Evolutionary conservation across 2,113 vertebrate genomes (phyloP).

Genomic region (Coturnix japonica): DNA sequence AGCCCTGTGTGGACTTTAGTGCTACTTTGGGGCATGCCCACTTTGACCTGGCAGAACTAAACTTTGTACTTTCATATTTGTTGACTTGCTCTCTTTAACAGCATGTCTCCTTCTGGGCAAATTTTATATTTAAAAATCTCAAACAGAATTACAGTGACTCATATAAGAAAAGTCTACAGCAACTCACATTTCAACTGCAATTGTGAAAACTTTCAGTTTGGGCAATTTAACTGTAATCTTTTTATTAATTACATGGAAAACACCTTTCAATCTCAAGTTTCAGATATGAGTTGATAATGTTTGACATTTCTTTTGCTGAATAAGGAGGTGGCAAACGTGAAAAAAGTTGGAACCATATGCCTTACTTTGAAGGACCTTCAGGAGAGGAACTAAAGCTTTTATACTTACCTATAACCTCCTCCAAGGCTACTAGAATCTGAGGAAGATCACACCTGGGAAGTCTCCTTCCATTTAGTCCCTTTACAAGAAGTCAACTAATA

Average conservation of each 20-base stretch:
- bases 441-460: background rate
- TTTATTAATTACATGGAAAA: background rate
- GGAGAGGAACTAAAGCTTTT: background rate
- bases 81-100: background rate
- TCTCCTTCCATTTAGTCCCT: background rate
- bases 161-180: background rate
- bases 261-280: background rate
- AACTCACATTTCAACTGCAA: background rate
- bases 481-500: background rate
- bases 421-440: background rate
- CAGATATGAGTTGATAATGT: background rate
- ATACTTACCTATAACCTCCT: background rate
- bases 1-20: background rate
- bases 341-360: background rate
- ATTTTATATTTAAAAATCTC: background rate
- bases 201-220: background rate
- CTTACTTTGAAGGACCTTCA: background rate
- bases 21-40: background rate
- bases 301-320: background rate
- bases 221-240: background rate
- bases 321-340: fast-evolving
- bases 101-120: background rate
- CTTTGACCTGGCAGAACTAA: background rate
- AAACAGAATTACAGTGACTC: background rate
- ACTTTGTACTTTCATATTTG: background rate